Evolutionary conservation across 2,888 invertebrate genomes (phyloP).

Genomic region (Macrosiphum euphorbiae): DNA sequence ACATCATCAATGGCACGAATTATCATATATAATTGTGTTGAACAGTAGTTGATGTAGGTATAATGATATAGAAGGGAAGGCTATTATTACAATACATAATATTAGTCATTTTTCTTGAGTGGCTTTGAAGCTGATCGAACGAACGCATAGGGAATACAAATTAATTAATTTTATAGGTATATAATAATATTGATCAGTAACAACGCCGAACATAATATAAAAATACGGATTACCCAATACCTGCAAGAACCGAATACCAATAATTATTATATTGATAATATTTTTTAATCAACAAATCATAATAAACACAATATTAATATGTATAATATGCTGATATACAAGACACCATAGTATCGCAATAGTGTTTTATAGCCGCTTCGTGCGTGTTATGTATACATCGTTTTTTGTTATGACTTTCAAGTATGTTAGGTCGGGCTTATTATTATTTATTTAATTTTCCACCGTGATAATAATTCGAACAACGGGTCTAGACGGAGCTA

Average conservation of each 20-base stretch:
- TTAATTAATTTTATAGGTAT: not conserved
- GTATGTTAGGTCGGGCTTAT: not conserved
- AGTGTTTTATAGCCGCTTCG: not conserved
- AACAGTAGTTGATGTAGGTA: not conserved
- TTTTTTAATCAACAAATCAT: not conserved
- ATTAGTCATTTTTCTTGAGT: not conserved
- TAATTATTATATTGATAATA: not conserved
- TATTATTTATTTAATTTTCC: not conserved
- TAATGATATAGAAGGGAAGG: slow-evolving; percentile 5
- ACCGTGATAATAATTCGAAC: not conserved
- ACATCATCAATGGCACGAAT: slow-evolving; percentile 23
- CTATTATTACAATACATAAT: not conserved
- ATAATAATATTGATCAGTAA: not conserved
- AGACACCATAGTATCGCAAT: not conserved
- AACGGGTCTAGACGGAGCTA: not conserved
- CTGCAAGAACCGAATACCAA: not conserved
- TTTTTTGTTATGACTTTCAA: not conserved
- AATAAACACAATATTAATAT: not conserved
- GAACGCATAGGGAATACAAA: not conserved
- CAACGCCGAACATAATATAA: not conserved
- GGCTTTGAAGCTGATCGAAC: not conserved
- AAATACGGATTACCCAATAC: not conserved
- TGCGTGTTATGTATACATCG: not conserved
- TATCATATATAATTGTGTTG: slow-evolving; percentile 36
- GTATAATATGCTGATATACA: not conserved